Base-by-base conservation (phyloP, 92 coral and sea anemone species). In the Porites evermanni region DNA sequence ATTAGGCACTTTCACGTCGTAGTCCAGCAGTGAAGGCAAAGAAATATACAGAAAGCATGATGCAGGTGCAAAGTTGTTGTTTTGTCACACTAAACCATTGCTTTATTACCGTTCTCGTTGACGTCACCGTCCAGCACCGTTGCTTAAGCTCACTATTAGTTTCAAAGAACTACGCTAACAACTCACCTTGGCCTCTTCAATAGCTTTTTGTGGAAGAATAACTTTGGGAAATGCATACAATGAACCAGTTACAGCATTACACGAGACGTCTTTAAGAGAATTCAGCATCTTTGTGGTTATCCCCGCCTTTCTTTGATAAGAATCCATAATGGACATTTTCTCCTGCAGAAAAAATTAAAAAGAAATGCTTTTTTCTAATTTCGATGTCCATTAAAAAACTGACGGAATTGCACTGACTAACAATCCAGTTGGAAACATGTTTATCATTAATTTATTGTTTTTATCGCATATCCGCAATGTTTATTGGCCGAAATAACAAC, bases 201-300 rank as follows among this genome's bases (percentile, higher is more conserved):
- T 81, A 21, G 93, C 98, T 61, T 87, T 96, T 21, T 53, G 88
- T 17, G 98, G 97, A 51, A 96, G 91, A 72, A 96, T 29, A 29
- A 29, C 32, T 29, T 29, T 29, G 32, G 32, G 32, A 29, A 29
- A 29, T 29, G 32, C 32, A 80, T 95, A 95, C 95, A 91, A 88
- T 7, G 98, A 86, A 14, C 98, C 96, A 77, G 87, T 85, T 9
- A 95, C 90, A 79, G 84, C 85, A 76, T 81, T 95, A 75, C 98
- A 95, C 53, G 88, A 87, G 47, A 92, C 84, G 2, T 95, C 92
- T 66, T 89, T 94, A 11, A 96, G 89, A 4, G 95, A 89, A 78
- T 94, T 93, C 60, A 96, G 85, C 70, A 85, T 61, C 47, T 86
- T 86, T 2, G 91, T 86, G 60, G 92, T 93, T 80, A 86, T 90